Conservation (phyloP, 2,797 vertebrate species). For the Salmo trutta region DNA sequence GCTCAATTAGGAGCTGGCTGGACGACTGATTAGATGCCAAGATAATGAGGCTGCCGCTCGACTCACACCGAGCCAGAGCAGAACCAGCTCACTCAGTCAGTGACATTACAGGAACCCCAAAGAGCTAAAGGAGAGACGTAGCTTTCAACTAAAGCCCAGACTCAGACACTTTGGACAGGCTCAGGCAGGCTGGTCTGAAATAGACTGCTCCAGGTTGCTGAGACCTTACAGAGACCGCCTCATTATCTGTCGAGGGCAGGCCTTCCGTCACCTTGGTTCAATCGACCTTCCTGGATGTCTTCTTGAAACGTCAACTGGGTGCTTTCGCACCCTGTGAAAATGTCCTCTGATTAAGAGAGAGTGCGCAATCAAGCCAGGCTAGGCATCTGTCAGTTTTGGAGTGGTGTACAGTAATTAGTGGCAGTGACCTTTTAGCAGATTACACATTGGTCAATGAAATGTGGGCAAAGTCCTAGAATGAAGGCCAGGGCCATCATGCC, state of each 20-base stretch:
- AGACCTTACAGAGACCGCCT: conserved; percentile 4
- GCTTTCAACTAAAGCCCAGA: conserved; percentile 15
- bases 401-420: conserved; percentile 55
- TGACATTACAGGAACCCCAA: conserved; percentile 31
- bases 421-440: conserved; percentile 69
- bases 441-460: conserved; percentile 64
- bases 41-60: conserved; percentile 65
- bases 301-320: conserved; percentile 45
- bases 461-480: conserved; percentile 54
- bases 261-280: conserved; percentile 22
- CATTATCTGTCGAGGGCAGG: conserved; percentile 26
- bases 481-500: conserved; percentile 45
- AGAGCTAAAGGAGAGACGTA: conserved; percentile 17
- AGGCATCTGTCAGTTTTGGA: conserved; percentile 63
- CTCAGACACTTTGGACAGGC: conserved; percentile 16
- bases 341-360: conserved; percentile 12
- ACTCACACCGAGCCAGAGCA: conserved; percentile 40
- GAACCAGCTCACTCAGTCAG: conserved; percentile 29
- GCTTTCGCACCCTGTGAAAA: conserved; percentile 30
- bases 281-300: conserved; percentile 17
- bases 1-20: conserved; percentile 71
- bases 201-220: not conserved
- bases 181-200: not conserved
- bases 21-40: conserved; percentile 65
- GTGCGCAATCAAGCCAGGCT: conserved; percentile 51